Conservation (phyloP, 1,140 invertebrate species). For the Wiebesia pumilae region DNA sequence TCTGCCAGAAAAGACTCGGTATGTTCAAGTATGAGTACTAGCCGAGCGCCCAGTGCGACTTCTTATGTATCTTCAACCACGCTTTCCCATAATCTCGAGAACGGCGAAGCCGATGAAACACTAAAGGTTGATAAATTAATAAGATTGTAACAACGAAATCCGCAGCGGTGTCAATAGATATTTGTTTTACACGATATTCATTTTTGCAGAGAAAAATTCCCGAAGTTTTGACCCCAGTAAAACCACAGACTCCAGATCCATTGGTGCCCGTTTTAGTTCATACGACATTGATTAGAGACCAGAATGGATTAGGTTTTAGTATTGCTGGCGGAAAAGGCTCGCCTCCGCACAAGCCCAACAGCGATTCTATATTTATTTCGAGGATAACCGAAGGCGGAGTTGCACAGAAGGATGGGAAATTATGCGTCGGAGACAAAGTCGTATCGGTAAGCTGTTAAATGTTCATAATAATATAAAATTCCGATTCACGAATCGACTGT, state of each 20-base stretch:
- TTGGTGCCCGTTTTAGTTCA: conserved; percentile 78
- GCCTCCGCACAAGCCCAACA: conserved; percentile 84
- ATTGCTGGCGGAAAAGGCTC: conserved; percentile 96
- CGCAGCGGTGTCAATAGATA: neutral
- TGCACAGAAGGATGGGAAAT: conserved; percentile 93
- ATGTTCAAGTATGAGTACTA: conserved; percentile 75
- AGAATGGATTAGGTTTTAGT: conserved; percentile 94
- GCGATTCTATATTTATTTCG: conserved; percentile 91
- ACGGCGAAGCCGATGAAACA: conserved; percentile 69
- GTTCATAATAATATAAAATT: too few relatives aligned
- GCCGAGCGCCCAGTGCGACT: conserved; percentile 75
- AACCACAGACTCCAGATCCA: conserved; percentile 63
- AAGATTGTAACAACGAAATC: conserved; percentile 9
- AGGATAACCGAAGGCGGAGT: conserved; percentile 93
- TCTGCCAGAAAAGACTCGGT: conserved; percentile 73
- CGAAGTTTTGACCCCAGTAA: conserved; percentile 65
- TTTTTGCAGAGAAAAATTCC: conserved; percentile 69
- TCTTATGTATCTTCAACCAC: conserved; percentile 74
- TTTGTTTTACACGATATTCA: neutral
- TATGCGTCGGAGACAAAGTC: conserved; percentile 93
- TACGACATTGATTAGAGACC: conserved; percentile 92
- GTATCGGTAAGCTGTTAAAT: conserved; percentile 84
- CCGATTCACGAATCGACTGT: too few relatives aligned
- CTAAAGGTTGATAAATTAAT: conserved; percentile 65
- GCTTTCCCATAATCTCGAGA: conserved; percentile 73